These are phyloP conservation scores for Entomobrya proxima DNA, from an alignment of 2,888 invertebrate species.

Conservation along the genomic window DNA sequence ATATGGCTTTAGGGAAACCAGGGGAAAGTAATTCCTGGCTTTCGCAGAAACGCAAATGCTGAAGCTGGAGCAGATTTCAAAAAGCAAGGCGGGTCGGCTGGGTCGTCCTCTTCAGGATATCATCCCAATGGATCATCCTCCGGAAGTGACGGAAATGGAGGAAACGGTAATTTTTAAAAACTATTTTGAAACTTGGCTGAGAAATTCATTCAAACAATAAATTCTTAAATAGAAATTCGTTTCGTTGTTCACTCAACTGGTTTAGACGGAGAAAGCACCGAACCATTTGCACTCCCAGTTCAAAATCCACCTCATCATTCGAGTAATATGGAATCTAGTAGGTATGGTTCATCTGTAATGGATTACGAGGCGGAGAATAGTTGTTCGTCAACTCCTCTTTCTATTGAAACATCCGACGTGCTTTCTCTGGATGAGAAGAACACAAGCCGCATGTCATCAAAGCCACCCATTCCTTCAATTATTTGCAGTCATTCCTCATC, in stretches of 20 bases:
- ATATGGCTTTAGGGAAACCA: conserved; percentile 67
- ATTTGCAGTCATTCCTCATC: conserved; percentile 72
- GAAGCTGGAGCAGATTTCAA: conserved; percentile 41
- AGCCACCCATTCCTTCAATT: conserved; percentile 73
- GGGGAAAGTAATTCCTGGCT: conserved; percentile 69
- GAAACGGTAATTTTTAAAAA: conserved; percentile 62
- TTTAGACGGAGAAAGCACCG: conserved; percentile 59
- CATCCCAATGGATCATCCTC: conserved; percentile 72
- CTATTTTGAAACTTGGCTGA: neutral
- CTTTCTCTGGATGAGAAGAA: conserved; percentile 67
- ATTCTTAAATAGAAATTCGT: neutral
- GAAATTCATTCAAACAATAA: too few relatives aligned
- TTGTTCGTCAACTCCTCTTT: conserved; percentile 73
- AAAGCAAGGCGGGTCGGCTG: conserved; percentile 38
- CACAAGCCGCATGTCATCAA: conserved; percentile 46
- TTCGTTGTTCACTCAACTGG: neutral
- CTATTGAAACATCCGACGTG: conserved; percentile 73
- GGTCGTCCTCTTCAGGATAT: conserved; percentile 71
- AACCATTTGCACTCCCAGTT: conserved; percentile 58
- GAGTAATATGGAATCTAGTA: conserved; percentile 29
- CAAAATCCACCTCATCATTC: conserved; percentile 51
- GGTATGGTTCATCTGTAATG: conserved; percentile 32
- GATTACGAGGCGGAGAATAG: conserved; percentile 75
- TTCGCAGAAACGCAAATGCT: conserved; percentile 40
- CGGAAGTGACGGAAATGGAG: conserved; percentile 73